Evolutionary conservation across 1,140 invertebrate genomes (phyloP).

Genomic region (Zeugodacus cucurbitae): DNA sequence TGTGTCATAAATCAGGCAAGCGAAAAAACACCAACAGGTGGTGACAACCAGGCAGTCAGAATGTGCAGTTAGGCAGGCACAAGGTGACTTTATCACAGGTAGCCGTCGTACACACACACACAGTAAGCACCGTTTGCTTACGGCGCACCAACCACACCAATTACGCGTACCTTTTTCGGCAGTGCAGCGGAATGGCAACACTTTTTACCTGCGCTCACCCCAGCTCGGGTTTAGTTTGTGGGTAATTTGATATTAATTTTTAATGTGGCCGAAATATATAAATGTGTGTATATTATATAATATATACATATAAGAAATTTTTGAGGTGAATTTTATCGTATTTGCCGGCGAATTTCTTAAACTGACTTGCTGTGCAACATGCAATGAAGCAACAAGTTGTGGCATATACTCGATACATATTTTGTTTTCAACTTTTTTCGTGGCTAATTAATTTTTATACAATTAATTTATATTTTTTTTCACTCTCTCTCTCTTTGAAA

Average conservation of each 20-base stretch:
- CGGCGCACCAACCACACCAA: not conserved
- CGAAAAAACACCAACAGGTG: conserved; percentile 32
- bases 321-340: no score
- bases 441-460: not conserved
- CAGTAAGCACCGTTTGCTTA: not conserved
- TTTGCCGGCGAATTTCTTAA: not conserved
- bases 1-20: not conserved
- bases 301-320: not conserved
- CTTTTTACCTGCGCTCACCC: not conserved
- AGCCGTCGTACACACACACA: no score
- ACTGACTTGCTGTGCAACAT: not conserved
- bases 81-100: not conserved
- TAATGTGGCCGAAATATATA: not conserved
- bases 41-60: not conserved
- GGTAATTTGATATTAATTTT: conserved; percentile 5
- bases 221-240: not conserved
- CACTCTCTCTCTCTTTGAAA: no score
- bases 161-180: not conserved
- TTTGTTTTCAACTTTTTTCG: not conserved
- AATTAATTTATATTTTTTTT: no score
- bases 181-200: not conserved
- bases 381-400: conserved; percentile 6
- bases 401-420: not conserved
- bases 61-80: not conserved
- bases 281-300: not conserved